Evolutionary conservation across 1,140 invertebrate genomes (phyloP).

Genomic region (Mya arenaria): DNA sequence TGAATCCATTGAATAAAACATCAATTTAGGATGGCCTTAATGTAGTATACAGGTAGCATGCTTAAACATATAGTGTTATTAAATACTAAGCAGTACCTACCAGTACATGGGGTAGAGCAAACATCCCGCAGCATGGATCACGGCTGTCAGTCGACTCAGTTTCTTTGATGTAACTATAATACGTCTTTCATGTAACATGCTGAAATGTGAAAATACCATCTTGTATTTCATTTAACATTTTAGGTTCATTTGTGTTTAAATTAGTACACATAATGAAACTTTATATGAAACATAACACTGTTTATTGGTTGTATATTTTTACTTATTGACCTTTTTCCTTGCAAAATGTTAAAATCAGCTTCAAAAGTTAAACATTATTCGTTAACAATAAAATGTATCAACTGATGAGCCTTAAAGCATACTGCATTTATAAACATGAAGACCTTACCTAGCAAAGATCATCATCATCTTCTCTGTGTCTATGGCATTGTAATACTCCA

Average conservation of each 20-base stretch:
- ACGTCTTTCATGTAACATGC: conserved; percentile 94
- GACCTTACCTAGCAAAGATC: conserved; percentile 88
- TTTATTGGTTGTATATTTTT: too few species aligned
- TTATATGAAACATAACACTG: too few species aligned
- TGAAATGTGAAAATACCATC: conserved; percentile 82
- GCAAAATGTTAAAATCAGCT: too few species aligned
- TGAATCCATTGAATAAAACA: background rate
- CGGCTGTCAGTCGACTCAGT: conserved; percentile 93
- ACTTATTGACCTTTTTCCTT: too few species aligned
- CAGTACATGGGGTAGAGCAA: conserved; percentile 98
- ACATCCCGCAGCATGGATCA: conserved; percentile 95
- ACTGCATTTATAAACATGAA: too few species aligned
- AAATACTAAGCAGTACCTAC: conserved; percentile 64
- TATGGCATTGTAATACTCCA: conserved; percentile 97
- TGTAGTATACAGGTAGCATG: background rate
- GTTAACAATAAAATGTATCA: too few species aligned
- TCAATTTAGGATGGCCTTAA: background rate
- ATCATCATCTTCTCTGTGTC: conserved; percentile 95
- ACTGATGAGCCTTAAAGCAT: too few species aligned
- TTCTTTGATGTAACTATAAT: conserved; percentile 95
- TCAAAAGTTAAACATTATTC: too few species aligned
- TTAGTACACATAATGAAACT: too few species aligned
- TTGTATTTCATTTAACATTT: too few species aligned
- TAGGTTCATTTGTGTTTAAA: too few species aligned
- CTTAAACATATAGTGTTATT: background rate